Base-by-base conservation (phyloP, 2,113 vertebrate species). In the Rattus norvegicus region DNA sequence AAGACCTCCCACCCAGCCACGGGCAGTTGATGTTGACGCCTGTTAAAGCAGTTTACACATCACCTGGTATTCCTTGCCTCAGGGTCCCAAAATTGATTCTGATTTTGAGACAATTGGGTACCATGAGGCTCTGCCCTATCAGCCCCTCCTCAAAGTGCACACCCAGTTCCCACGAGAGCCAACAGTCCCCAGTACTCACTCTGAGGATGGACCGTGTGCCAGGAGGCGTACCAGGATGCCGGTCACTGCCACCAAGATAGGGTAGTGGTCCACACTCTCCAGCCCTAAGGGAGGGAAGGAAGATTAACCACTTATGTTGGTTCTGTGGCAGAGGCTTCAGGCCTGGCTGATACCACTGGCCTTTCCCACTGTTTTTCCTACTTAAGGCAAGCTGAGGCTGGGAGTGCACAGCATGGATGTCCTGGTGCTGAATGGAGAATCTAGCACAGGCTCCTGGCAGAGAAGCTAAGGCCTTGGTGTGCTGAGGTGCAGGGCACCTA, bases 221-320 rank as follows among this genome's bases (percentile, higher is more conserved):
- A 99, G 98, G 76, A 99, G 98, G 33, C 98, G 99, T 52, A 99
- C 99, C 97, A 99, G 98, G 97, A 99, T 99, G 81, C 99, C 99
- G 0, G 99, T 99, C 75, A 99, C 99, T 0, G 99, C 99, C 94
- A 99, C 99, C 20, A 99, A 99, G 97, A 99, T 99, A 49, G 99
- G 99, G 96, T 99, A 99, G 97, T 99, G 99, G 98, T 99, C 99
- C 88, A 99, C 99, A 0, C 99, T 99, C 97, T 99, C 99, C 97
- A 99, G 98, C 75, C 99, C 99, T 99, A 26, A 0, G 9, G 97
- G 56, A 65, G 86, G 69, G 30, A 80, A 72, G 61, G 75, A 43
- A 43, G 19, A 24, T 94, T 63, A 80, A 70, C 39, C 12, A 20
- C 19, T 6, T 16, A 43, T 5, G 1, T 59, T 24, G 2, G 61